phyloP scores from a whole-genome alignment of 2,113 vertebrate species.

The Tachysurus vachellii region DNA sequence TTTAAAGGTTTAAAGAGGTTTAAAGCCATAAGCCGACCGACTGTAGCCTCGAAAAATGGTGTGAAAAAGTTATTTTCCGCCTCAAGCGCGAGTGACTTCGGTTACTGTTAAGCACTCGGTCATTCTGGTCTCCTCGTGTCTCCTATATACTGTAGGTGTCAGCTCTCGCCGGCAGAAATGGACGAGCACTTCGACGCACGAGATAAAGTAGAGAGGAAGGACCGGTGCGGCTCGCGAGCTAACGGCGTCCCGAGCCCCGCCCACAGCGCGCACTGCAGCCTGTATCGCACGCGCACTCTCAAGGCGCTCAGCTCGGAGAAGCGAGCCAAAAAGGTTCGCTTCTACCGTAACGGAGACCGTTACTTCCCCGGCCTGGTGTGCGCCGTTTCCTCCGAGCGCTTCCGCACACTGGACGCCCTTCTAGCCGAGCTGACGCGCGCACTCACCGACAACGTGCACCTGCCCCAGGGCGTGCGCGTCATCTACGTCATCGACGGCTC shows the following conservation, averaged over 20 bases:
- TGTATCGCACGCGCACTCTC: conserved; percentile 94
- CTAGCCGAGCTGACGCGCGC: conserved; percentile 94
- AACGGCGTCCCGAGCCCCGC: conserved; percentile 94
- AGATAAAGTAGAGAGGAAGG: conserved; percentile 86
- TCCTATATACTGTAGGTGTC: not conserved
- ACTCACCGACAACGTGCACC: conserved; percentile 96
- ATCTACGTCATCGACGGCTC: conserved; percentile 92
- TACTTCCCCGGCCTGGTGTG: conserved; percentile 98
- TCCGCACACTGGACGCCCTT: conserved; percentile 92
- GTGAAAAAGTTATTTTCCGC: not conserved
- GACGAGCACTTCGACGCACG: conserved; percentile 98
- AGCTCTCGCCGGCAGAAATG: conserved; percentile 69
- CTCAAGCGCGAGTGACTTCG: not conserved
- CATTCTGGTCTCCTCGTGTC: not conserved
- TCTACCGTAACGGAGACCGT: conserved; percentile 96
- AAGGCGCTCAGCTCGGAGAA: conserved; percentile 93
- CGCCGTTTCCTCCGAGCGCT: conserved; percentile 91
- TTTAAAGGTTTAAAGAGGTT: not conserved
- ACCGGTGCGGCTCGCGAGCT: conserved; percentile 79
- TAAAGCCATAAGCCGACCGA: not conserved
- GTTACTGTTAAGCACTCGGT: not conserved
- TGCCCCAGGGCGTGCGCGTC: conserved; percentile 94
- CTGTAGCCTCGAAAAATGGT: not conserved
- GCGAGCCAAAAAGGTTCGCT: conserved; percentile 95
- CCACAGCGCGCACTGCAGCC: conserved; percentile 97